Conservation (phyloP, 1,140 invertebrate species). For the Tribolium castaneum region DNA sequence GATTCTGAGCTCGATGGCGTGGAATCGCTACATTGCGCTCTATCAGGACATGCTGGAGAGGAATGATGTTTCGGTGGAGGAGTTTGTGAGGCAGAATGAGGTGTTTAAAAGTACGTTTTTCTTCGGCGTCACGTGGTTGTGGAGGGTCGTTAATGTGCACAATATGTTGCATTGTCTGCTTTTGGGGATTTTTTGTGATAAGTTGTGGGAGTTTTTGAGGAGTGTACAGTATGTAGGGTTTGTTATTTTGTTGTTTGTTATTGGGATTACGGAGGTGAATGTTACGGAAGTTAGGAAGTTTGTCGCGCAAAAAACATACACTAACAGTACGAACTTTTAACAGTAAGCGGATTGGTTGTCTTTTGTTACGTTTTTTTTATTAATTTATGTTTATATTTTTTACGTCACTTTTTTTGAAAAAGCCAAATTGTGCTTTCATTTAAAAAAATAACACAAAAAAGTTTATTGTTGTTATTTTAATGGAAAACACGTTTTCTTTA, state of each 20-base stretch:
- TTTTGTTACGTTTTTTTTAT: no score
- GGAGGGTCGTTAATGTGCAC: slow-evolving; percentile 85
- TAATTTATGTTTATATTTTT: no score
- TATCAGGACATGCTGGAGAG: slow-evolving; percentile 81
- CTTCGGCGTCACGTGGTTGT: slow-evolving; percentile 78
- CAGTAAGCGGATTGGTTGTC: not conserved
- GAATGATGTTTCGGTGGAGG: slow-evolving; percentile 65
- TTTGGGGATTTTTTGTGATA: slow-evolving; percentile 83
- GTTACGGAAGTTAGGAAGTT: slow-evolving; percentile 66
- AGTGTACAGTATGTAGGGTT: slow-evolving; percentile 73
- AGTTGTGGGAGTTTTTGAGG: slow-evolving; percentile 78
- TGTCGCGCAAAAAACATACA: not conserved
- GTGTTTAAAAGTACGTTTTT: slow-evolving; percentile 75
- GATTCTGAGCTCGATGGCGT: slow-evolving; percentile 76
- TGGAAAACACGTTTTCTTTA: no score
- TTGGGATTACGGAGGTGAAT: slow-evolving; percentile 72
- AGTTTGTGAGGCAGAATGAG: slow-evolving; percentile 67
- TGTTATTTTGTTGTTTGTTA: slow-evolving; percentile 67
- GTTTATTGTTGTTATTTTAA: no score
- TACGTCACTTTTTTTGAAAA: no score
- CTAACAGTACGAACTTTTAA: slow-evolving; percentile 25
- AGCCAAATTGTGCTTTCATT: no score
- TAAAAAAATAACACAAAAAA: no score
- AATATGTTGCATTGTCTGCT: slow-evolving; percentile 80
- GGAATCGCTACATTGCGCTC: slow-evolving; percentile 84